Evolutionary conservation across 2,797 vertebrate species (phyloP).

Genomic region (Leptoclinus maculatus): DNA sequence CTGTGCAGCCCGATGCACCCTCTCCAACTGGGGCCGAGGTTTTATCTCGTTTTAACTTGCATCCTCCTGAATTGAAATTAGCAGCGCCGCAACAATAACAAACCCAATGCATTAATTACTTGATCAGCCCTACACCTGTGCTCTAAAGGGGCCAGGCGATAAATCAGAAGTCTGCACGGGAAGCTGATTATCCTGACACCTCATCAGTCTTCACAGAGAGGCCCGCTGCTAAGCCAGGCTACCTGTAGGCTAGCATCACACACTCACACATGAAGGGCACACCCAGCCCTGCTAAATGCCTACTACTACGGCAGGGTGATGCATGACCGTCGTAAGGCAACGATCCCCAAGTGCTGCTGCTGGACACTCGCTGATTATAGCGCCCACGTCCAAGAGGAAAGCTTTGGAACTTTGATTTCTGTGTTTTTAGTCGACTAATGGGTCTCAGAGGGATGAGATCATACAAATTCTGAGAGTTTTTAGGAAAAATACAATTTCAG

Average conservation of each 20-base stretch:
- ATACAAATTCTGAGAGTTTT: neutral
- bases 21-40: neutral
- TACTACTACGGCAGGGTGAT: conserved; percentile 81
- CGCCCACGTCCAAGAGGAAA: neutral
- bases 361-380: conserved; percentile 19
- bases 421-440: neutral
- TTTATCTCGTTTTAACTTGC: conserved; percentile 23
- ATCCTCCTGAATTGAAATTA: conserved; percentile 52
- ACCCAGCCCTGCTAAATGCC: conserved; percentile 19
- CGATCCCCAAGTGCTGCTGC: conserved; percentile 58
- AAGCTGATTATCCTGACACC: conserved; percentile 87
- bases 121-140: conserved; percentile 88
- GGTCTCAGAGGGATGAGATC: neutral
- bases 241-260: conserved; percentile 83
- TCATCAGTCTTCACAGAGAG: conserved; percentile 86
- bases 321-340: conserved; percentile 86
- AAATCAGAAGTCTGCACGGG: conserved; percentile 87
- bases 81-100: conserved; percentile 83
- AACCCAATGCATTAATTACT: conserved; percentile 86
- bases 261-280: conserved; percentile 41
- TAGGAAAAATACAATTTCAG: neutral
- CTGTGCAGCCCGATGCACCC: neutral
- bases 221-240: conserved; percentile 78
- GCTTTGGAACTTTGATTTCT: neutral
- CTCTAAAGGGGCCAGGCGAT: conserved; percentile 85